Evolutionary conservation across 2,113 vertebrate species (phyloP).

Genomic region (Vicugna pacos): DNA sequence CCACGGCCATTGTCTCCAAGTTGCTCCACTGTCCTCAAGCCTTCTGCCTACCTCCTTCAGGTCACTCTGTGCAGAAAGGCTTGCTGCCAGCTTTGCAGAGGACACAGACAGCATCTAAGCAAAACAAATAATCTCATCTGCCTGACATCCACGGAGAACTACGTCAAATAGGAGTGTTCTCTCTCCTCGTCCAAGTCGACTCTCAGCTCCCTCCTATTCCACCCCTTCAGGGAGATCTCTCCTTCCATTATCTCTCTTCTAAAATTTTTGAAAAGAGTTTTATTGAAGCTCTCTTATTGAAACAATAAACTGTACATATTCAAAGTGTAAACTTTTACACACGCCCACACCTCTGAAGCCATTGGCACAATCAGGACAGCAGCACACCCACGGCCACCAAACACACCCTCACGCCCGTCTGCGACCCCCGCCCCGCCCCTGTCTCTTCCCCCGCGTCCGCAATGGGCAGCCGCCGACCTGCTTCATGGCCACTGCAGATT

Average conservation of each 20-base stretch:
- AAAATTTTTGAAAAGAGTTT: background rate
- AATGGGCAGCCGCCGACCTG: background rate
- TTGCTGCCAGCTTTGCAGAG: background rate
- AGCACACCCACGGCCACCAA: background rate
- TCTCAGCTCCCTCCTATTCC: background rate
- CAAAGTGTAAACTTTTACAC: background rate
- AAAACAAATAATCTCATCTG: constrained; percentile 33
- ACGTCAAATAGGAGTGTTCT: background rate
- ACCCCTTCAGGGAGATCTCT: background rate
- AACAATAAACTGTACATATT: background rate
- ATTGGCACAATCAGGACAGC: constrained; percentile 1
- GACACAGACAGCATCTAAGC: constrained; percentile 23
- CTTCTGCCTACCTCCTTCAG: background rate
- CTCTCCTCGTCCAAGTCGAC: background rate
- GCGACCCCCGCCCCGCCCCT: background rate
- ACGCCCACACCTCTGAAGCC: background rate
- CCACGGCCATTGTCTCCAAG: background rate
- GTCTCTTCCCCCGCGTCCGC: background rate
- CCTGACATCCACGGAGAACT: background rate
- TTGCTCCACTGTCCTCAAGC: background rate
- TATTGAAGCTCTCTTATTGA: background rate
- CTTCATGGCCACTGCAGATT: background rate
- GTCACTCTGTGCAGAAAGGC: background rate
- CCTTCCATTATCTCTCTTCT: background rate
- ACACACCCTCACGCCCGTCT: background rate